phyloP scores from a whole-genome alignment of 2,797 vertebrate species.

The Lophura swinhoii region DNA sequence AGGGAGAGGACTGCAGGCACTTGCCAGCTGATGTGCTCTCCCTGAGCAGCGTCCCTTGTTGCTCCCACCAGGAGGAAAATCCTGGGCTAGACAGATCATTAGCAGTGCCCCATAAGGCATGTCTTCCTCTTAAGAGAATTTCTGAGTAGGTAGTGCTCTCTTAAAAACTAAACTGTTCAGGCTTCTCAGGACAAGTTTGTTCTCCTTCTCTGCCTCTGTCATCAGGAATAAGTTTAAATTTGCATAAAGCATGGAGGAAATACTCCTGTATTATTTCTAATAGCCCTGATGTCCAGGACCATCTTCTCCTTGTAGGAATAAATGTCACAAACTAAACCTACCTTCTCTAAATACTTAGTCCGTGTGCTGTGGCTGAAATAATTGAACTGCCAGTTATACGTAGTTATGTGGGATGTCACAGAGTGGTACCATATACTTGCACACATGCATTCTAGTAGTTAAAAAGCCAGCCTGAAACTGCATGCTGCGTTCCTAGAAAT shows the following conservation, averaged over 20 bases:
- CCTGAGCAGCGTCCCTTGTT: neutral
- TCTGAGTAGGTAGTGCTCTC: neutral
- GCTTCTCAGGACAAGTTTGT: neutral
- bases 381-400: neutral
- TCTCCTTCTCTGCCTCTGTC: neutral
- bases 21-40: neutral
- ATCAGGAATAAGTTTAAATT: neutral
- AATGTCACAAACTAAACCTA: neutral
- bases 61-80: neutral
- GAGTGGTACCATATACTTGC: neutral
- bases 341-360: neutral
- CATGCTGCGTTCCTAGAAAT: neutral
- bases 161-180: neutral
- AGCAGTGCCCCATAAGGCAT: neutral
- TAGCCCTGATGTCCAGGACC: neutral
- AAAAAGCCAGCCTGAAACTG: rapidly evolving
- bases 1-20: neutral
- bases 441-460: neutral
- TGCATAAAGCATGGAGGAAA: neutral
- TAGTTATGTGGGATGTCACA: neutral
- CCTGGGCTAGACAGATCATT: neutral
- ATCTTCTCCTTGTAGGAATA: neutral
- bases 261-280: neutral
- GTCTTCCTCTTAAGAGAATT: neutral
- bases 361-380: neutral